Evolutionary conservation across 2,797 vertebrate genomes (phyloP).

Genomic region (Sebastes iracundus): DNA sequence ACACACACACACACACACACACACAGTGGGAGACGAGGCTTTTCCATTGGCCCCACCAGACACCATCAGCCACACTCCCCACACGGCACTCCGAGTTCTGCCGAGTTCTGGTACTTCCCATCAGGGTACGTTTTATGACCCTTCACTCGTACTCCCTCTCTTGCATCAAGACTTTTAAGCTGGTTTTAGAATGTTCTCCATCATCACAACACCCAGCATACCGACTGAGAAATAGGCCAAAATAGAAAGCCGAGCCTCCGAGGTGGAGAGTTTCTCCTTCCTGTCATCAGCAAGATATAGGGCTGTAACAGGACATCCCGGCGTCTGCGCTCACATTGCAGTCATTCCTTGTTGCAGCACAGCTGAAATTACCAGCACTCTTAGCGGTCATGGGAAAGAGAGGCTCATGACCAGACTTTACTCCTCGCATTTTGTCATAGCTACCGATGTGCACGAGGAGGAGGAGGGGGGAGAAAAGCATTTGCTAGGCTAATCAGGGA

Average conservation of each 20-base stretch:
- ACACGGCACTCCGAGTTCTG: conserved; percentile 67
- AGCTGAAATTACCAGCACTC: conserved; percentile 71
- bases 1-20: conserved; percentile 17
- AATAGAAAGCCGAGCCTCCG: conserved; percentile 25
- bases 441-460: conserved; percentile 30
- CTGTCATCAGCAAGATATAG: conserved; percentile 65
- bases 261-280: conserved; percentile 40
- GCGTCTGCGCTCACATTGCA: conserved; percentile 68
- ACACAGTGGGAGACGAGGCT: conserved; percentile 52
- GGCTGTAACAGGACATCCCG: conserved; percentile 64
- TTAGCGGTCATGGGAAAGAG: conserved; percentile 69
- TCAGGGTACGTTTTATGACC: conserved; percentile 50
- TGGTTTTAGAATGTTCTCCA: conserved; percentile 6
- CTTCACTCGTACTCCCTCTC: conserved; percentile 23
- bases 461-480: conserved; percentile 8
- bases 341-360: conserved; percentile 70
- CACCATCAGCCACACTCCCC: conserved; percentile 66
- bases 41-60: conserved; percentile 70
- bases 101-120: conserved; percentile 67
- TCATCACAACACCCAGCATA: conserved; percentile 28
- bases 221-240: conserved; percentile 22
- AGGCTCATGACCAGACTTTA: conserved; percentile 71
- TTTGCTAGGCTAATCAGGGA: conserved; percentile 52
- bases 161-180: conserved; percentile 33
- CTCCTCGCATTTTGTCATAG: conserved; percentile 64